phyloP scores from a whole-genome alignment of 2,888 invertebrate genomes.

The Steinernema hermaphroditum region DNA sequence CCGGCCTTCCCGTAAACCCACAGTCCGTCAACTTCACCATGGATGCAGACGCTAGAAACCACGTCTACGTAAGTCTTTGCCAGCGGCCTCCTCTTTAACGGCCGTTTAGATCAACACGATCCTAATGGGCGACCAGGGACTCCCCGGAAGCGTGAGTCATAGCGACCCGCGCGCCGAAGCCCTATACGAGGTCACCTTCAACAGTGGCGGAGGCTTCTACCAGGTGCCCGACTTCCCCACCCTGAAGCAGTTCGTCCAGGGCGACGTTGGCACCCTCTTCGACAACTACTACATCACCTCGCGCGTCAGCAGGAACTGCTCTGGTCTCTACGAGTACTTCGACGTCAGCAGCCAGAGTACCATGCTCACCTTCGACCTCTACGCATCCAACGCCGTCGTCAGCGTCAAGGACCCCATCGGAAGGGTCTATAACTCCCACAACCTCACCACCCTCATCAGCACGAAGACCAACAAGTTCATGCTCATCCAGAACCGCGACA shows the following conservation, averaged over 20 bases:
- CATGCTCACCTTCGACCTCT: conserved; percentile 5
- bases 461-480: conserved; percentile 15
- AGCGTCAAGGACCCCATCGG: neutral
- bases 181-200: conserved; percentile 1
- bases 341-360: conserved; percentile 2
- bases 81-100: neutral
- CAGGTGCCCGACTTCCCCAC: neutral
- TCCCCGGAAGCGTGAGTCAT: neutral
- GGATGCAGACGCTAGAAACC: neutral
- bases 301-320: neutral
- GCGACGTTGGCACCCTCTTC: conserved; percentile 10
- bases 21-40: neutral
- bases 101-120: neutral
- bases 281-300: conserved; percentile 19
- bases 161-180: neutral
- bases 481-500: neutral
- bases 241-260: neutral
- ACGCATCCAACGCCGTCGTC: neutral
- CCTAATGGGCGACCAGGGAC: neutral
- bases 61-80: neutral
- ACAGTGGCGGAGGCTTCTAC: neutral
- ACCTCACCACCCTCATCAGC: too few species aligned
- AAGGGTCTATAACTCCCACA: neutral
- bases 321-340: neutral
- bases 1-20: neutral